Base-by-base conservation (phyloP, 2,888 invertebrate species). In the Mesorhabditis belari region DNA sequence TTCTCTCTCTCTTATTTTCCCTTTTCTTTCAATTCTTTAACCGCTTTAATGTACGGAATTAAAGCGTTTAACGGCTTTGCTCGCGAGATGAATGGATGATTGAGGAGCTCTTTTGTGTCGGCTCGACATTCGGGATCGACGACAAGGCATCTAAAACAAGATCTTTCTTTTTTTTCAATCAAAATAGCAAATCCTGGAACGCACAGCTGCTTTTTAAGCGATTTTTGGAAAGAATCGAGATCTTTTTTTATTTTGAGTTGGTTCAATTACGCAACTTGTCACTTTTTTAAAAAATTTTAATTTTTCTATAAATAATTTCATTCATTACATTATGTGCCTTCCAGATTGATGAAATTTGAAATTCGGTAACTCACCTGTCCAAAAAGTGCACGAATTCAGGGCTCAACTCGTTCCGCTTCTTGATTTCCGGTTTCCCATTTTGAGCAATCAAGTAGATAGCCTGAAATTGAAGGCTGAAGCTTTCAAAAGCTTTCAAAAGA, bases 361-460 rank as follows among this genome's bases (percentile, higher is more conserved):
- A 50, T 50, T 50, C 0, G 6, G 3, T 55, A 19, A 95, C 86
- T 80, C 94, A 95, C 69, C 88, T 87, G 83, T 94, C 90, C 59
- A 95, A 85, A 73, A 85, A 84, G 64, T 82, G 75, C 54, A 78
- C 88, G 60, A 81, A 72, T 58, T 88, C 87, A 0, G 87, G 84
- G 25, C 91, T 90, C 21, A 93, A 83, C 57, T 87, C 87, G 49
- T 88, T 87, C 88, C 90, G 89, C 70, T 89, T 86, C 24, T 90
- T 89, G 67, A 96, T 88, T 74, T 89, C 88, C 0, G 96, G 96
- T 76, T 93, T 88, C 2, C 95, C 95, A 65, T 92, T 91, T 0
- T 93, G 91, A 0, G 95, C 94, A 66, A 96, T 96, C 73, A 94
- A 85, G 85, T 93, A 96, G 55, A 96, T 85, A 17, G 95, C 82